Percentiles rank a stretch among this genome's conserved stretches.
Evolutionary conservation across 2,113 vertebrate species (phyloP).

Genomic region (Chionodraco myersi): DNA sequence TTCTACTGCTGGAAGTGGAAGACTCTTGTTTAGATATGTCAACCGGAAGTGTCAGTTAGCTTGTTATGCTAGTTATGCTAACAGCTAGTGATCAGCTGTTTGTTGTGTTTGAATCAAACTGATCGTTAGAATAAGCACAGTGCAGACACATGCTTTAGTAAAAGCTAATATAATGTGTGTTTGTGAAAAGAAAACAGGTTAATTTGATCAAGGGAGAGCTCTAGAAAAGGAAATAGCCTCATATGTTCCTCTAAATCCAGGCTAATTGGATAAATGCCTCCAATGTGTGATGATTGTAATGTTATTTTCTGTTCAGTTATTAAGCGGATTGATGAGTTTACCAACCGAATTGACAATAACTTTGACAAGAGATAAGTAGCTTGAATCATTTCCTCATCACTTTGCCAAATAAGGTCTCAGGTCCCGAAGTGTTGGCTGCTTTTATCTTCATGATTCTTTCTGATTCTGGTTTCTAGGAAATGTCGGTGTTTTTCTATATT

Average conservation of each 20-base stretch:
- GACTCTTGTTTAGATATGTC: not conserved
- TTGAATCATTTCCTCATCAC: too few relatives aligned
- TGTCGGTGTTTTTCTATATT: too few relatives aligned
- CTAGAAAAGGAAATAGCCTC: not conserved
- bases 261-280: not conserved
- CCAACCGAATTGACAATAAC: not conserved
- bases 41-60: constrained; percentile 17
- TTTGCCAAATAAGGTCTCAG: too few relatives aligned
- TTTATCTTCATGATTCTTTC: too few relatives aligned
- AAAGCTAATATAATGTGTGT: not conserved
- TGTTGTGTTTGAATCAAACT: not conserved
- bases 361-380: not conserved
- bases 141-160: fast-evolving
- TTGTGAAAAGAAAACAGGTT: not conserved
- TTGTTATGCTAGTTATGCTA: constrained; percentile 20
- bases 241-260: not conserved
- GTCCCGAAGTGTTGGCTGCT: too few relatives aligned
- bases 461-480: too few relatives aligned
- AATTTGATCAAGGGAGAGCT: not conserved
- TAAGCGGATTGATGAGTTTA: not conserved
- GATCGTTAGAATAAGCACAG: fast-evolving
- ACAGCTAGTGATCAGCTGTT: constrained; percentile 37
- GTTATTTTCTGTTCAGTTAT: not conserved
- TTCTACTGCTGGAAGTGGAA: not conserved
- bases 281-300: not conserved